Evolutionary conservation across 2,888 invertebrate species (phyloP), one percentile per base, ranked within the genome.

Genomic region (Hetaerina titia): DNA sequence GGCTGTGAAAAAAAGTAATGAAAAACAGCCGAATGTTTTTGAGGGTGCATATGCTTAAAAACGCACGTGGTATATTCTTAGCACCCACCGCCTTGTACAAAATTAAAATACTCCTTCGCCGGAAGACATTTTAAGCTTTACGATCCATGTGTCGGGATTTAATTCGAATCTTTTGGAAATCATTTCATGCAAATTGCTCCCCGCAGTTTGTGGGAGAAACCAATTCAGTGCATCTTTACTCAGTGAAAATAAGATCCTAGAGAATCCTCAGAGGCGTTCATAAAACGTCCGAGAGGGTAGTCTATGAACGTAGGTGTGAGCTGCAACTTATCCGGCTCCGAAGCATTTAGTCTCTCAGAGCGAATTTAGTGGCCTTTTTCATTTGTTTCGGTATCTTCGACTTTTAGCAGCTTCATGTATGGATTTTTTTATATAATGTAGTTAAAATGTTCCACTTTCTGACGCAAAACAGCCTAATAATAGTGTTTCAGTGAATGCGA

Each of bases 31-130:
- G 69, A 63, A 92, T 92, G 45, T 64, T 92, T 74, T 56, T 69
- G 92, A 69, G 92, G 92, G 92, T 92, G 92, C 92, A 92, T 92
- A 64, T 69, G 69, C 92, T 92, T 92, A 92, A 45, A 69, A 69
- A 56, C 17, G 92, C 45, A n/a, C 56, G 60, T 56, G 56, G 69
- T 56, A 64, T 69, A 74, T 69, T 17, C 69, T 92, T 92, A 19
- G 69, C 69, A 19, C 45, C 45, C 45, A 13, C 81, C 81, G 81
- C 31, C 81, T 81, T 81, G 81, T 31, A 81, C 81, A 81, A 64
- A 92, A 69, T 69, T 64, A 92, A 69, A 74, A 92, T 92, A 56
- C 56, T 69, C 92, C 22, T 15, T 92, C 69, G 57, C 69, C 69
- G 92, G 92, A 63, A 69, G 11, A 13, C 64, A 69, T 92, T 92